These are phyloP conservation scores for Halesus radiatus DNA, from an alignment of 1,140 invertebrate species.

Conservation along the genomic window DNA sequence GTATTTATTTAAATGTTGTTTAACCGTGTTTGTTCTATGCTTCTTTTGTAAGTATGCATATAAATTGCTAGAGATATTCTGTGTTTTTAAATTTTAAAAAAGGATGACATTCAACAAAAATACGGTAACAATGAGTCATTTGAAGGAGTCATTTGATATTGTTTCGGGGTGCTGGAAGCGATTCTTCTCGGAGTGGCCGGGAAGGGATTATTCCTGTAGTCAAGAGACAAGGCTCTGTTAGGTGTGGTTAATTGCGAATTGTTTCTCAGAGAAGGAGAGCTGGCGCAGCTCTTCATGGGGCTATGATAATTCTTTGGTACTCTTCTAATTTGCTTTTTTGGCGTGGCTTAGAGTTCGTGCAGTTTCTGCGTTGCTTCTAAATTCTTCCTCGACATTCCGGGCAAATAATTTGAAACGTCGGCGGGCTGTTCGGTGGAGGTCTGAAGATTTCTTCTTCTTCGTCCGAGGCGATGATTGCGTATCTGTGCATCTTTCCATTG, in stretches of 20 bases:
- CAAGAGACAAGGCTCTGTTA: slow-evolving; percentile 52
- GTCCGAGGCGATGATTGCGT: slow-evolving; percentile 74
- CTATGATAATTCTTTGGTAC: slow-evolving; percentile 1
- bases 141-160: slow-evolving; percentile 61
- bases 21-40: too few species aligned
- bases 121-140: slow-evolving; percentile 60
- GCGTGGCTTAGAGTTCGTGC: slow-evolving; percentile 80
- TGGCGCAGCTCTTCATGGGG: slow-evolving; percentile 67
- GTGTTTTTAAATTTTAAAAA: too few species aligned
- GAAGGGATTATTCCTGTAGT: not conserved
- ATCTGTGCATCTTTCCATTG: slow-evolving; percentile 72
- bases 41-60: too few species aligned
- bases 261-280: slow-evolving; percentile 63
- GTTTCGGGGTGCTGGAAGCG: slow-evolving; percentile 65
- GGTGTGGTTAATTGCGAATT: slow-evolving; percentile 61
- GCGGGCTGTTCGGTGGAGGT: slow-evolving; percentile 42
- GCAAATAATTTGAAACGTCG: slow-evolving; percentile 53
- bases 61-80: too few species aligned
- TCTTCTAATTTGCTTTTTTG: slow-evolving; percentile 68
- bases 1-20: too few species aligned
- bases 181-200: slow-evolving; percentile 64
- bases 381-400: slow-evolving; percentile 71
- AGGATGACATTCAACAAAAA: too few species aligned
- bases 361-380: slow-evolving; percentile 80
- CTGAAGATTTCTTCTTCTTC: slow-evolving; percentile 59